These are phyloP conservation scores for Callyntrura sp. DNA, from an alignment of 2,888 invertebrate genomes.

Conservation along the genomic window DNA sequence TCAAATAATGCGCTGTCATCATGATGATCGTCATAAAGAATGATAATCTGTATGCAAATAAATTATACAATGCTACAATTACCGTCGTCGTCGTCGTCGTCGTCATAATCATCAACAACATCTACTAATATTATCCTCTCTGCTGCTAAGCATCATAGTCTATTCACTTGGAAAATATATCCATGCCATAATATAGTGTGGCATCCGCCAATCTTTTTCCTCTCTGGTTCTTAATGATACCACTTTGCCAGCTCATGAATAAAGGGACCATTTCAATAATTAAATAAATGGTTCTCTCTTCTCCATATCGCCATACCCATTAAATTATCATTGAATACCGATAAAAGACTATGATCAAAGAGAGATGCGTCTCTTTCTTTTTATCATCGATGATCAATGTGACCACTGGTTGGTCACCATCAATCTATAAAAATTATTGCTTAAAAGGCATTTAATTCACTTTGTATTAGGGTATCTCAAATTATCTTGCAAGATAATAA, in stretches of 20 bases:
- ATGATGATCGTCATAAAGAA: slow-evolving; percentile 13
- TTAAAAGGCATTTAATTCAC: slow-evolving; percentile 31
- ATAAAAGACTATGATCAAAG: slow-evolving; percentile 33
- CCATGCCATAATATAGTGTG: neutral
- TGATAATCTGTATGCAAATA: slow-evolving; percentile 42
- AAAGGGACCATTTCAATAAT: slow-evolving; percentile 51
- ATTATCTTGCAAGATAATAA: neutral
- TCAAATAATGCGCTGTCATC: slow-evolving; percentile 43
- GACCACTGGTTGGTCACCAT: neutral
- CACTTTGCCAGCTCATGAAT: slow-evolving; percentile 34
- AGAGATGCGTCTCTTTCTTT: neutral
- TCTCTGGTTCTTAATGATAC: slow-evolving; percentile 27
- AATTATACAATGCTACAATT: slow-evolving; percentile 49
- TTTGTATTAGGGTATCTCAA: slow-evolving; percentile 16
- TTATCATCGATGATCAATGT: neutral
- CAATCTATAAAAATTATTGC: slow-evolving; percentile 28
- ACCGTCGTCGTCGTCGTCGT: slow-evolving; percentile 43
- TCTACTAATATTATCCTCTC: neutral
- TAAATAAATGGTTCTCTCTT: slow-evolving; percentile 17
- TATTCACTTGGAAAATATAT: neutral
- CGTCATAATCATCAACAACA: no score
- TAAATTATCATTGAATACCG: slow-evolving; percentile 56
- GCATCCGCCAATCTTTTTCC: neutral
- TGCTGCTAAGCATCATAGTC: neutral
- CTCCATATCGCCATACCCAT: slow-evolving; percentile 24